These are phyloP conservation scores for Diploscapter pachys DNA, from an alignment of 1,140 invertebrate species.

Conservation along the genomic window DNA sequence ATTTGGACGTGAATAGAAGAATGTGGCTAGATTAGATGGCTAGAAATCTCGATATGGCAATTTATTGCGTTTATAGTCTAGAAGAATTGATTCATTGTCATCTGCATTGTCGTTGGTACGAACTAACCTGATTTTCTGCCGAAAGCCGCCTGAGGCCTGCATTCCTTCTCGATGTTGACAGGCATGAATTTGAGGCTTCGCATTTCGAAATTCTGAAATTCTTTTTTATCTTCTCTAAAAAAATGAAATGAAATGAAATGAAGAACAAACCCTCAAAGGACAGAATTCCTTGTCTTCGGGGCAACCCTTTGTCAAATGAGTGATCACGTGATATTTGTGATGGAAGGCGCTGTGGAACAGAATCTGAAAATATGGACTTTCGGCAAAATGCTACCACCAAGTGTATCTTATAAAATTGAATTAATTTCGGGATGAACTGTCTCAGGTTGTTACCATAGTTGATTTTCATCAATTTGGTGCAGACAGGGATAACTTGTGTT, in stretches of 20 bases:
- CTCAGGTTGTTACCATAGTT: no score
- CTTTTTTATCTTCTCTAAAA: no score
- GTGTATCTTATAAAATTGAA: neutral
- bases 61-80: no score
- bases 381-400: neutral
- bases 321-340: conserved; percentile 49
- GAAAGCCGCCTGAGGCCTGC: conserved; percentile 5
- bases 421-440: neutral
- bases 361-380: conserved; percentile 35
- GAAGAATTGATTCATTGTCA: no score
- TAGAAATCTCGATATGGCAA: no score
- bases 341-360: conserved; percentile 49
- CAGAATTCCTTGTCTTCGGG: conserved; percentile 45
- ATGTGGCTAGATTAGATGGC: no score
- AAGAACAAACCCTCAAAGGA: conserved; percentile 29
- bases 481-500: no score
- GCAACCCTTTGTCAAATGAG: conserved; percentile 48
- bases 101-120: no score
- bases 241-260: conserved; percentile 4
- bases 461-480: no score
- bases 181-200: conserved; percentile 43
- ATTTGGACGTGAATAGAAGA: no score
- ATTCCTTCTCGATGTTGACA: conserved; percentile 43
- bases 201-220: conserved; percentile 29
- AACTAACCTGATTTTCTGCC: no score